Evolutionary conservation across 2,797 vertebrate genomes (phyloP).

Genomic region (Bufotes viridis): DNA sequence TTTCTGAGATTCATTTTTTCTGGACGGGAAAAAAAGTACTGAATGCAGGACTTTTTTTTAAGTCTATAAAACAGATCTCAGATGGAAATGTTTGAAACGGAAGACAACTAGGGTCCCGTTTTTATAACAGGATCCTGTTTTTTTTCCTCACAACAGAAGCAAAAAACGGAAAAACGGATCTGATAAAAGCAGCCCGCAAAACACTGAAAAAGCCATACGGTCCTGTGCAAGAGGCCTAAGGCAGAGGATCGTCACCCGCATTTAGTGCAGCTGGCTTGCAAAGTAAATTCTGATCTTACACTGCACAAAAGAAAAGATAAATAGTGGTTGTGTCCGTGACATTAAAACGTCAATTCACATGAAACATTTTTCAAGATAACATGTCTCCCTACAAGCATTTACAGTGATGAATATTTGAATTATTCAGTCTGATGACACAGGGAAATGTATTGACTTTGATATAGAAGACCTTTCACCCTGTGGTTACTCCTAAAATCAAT

Average conservation of each 20-base stretch:
- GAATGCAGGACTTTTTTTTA: too few relatives aligned
- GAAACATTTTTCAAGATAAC: constrained; percentile 19
- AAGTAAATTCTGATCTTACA: not conserved
- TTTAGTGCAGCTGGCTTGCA: not conserved
- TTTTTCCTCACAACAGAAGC: too few relatives aligned
- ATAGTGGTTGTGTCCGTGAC: constrained; percentile 9
- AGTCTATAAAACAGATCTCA: too few relatives aligned
- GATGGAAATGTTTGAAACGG: too few relatives aligned
- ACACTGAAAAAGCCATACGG: too few relatives aligned
- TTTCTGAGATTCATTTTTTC: too few relatives aligned
- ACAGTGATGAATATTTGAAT: constrained; percentile 46
- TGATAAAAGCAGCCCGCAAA: too few relatives aligned
- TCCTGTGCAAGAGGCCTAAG: too few relatives aligned
- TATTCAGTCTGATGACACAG: constrained; percentile 44
- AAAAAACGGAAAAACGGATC: too few relatives aligned
- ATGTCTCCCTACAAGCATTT: constrained; percentile 39
- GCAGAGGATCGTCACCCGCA: not conserved
- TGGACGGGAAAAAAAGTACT: too few relatives aligned
- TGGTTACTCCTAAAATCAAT: constrained; percentile 52
- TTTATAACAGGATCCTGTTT: too few relatives aligned
- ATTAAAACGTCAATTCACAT: constrained; percentile 19
- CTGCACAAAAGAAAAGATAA: constrained; percentile 22
- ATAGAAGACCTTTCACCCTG: constrained; percentile 55
- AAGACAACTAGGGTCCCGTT: too few relatives aligned
- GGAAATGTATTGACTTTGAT: constrained; percentile 51